Evolutionary conservation across 2,888 invertebrate genomes (phyloP).

Genomic region (Eupithecia subumbrata): DNA sequence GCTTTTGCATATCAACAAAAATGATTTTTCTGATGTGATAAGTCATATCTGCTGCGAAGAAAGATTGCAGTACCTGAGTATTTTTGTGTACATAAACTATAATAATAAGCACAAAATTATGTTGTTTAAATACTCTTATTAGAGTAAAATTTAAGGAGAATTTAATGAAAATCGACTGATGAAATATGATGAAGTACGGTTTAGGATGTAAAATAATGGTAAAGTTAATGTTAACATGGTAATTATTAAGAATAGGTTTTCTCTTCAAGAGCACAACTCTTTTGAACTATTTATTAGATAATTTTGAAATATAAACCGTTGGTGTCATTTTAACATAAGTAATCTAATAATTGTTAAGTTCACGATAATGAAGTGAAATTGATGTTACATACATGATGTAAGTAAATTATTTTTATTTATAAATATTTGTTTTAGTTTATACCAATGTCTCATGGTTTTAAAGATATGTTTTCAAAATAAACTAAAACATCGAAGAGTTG

Average conservation of each 20-base stretch:
- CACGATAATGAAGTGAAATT: constrained; percentile 11
- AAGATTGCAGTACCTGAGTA: background rate
- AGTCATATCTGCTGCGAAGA: background rate
- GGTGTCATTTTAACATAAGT: constrained; percentile 24
- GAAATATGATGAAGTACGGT: constrained; percentile 34
- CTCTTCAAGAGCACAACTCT: constrained; percentile 45
- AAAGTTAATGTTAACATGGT: constrained; percentile 5
- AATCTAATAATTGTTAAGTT: constrained; percentile 13
- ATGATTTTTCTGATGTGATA: background rate
- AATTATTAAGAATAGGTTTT: constrained; percentile 26
- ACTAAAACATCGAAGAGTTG: constrained; percentile 13
- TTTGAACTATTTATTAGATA: constrained; percentile 19
- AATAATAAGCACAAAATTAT: background rate
- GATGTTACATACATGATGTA: constrained; percentile 16
- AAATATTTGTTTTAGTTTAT: background rate
- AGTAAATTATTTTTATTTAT: background rate
- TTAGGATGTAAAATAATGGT: constrained; percentile 15
- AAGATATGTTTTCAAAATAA: constrained; percentile 13
- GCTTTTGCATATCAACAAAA: background rate
- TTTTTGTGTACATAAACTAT: background rate
- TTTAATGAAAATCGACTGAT: constrained; percentile 44
- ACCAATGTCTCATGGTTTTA: background rate
- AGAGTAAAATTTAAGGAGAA: constrained; percentile 32
- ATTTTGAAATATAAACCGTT: constrained; percentile 21
- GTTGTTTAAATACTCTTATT: constrained; percentile 9